Base-by-base conservation (phyloP, 30 jellyfish, hydroid and myxozoan genomes). In the Hydractinia echinata region DNA sequence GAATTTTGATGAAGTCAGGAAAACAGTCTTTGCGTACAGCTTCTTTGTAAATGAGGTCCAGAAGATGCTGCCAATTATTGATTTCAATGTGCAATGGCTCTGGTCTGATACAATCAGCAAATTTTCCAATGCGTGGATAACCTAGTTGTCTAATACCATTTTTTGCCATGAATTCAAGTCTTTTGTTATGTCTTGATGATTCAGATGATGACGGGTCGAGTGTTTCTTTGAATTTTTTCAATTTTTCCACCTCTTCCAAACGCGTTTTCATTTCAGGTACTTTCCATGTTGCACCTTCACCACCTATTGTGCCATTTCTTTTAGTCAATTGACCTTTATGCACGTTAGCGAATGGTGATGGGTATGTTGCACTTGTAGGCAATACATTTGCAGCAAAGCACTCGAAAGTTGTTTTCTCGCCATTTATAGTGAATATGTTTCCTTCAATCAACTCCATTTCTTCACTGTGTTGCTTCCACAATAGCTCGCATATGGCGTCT, bases 81-180 rank as follows among this genome's bases (percentile, higher is more conserved):
- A n/a, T 73, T 21, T 73, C 83, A 10, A 73, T 10, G 50, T 73
- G 83, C 11, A 73, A 20, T 51, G 83, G 76, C 50, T 73, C 83
- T 10, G 83, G 83, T 30, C 83, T 10, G 10, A 73, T 14, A 10
- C 76, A 9, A 14, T 73, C 83, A 73, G 76, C 83, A 14, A 73
- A 73, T 8, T n/a, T 50, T n/a, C 76, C 76, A 73, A 73, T 49
- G 13, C 77, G 83, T 8, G 83, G 83, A 10, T 73, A 76, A 8
- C 83, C 83, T 8, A 49, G 10, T 50, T 73, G 83, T 8, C 83
- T 10, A 51, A 8, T 8, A 8, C 83, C 76, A 20, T 73, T 20
- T 73, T 73, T 20, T 14, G 83, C 83, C 83, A 73, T n/a, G 20
- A 14, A 73, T n/a, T 13, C 49, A 11, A 73, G 49, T 11, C 10